Evolutionary conservation across 2,888 invertebrate genomes (phyloP), one percentile per base, ranked within the genome.

Genomic region (Malachius bipustulatus): DNA sequence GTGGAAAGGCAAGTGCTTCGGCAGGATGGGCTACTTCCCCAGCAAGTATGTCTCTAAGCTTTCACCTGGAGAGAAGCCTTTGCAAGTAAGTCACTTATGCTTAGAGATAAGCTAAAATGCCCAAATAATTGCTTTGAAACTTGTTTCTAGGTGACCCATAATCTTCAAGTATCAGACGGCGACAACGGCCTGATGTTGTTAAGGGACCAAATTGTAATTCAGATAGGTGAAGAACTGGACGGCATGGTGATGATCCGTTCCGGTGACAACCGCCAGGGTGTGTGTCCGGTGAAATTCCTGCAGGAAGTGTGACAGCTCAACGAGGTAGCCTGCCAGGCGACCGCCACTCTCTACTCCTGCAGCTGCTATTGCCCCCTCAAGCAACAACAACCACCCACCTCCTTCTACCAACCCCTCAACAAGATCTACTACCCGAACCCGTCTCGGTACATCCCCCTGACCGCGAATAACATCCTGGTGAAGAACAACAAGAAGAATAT

Each of bases 1-100:
- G 94, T 94, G 93, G 93, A 89, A 90, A 66, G 94, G 93, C 30
- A 91, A 90, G 61, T 88, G 88, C 54, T 69, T 90, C 41, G 91
- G 93, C 15, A 77, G 83, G 52, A 74, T 83, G 32, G 94, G 94
- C 8, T 93, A 82, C 65, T 93, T 94, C 57, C 94, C 94, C 3
- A 90, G 91, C 14, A 90, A 90, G 54, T 94, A 94, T 57, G 91
- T 93, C 47, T 85, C 88, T 39, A 82, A 85, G 52, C 66, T 94
- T 37, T 83, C 87, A 55, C 81, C 88, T 26, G 90, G 90, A 4
- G 93, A 94, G 57, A 77, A 82, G 52, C 87, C 91, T 0, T 66
- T 91, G 37, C 91, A 93, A 67, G 93, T 93, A 44, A 68, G 88
- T 90, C 40, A n/a, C n/a, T 8, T 19, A 19, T 19, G 6, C 6